Evolutionary conservation across 2,888 invertebrate genomes (phyloP).

Genomic region (Hydropsyche betteni): DNA sequence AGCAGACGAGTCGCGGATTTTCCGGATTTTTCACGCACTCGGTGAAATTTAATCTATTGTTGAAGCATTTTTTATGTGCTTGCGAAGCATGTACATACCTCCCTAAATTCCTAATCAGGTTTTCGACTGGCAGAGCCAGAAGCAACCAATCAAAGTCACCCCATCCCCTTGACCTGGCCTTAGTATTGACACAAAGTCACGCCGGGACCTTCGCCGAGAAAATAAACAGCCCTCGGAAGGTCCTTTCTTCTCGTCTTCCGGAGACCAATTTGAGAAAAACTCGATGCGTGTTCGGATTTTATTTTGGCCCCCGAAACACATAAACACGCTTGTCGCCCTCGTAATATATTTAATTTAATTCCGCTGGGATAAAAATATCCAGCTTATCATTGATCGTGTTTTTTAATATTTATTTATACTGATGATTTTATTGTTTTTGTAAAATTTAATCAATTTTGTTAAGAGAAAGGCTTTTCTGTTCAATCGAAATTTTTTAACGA

Average conservation of each 20-base stretch:
- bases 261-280: not conserved
- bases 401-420: too few species aligned
- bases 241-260: slow-evolving; percentile 27
- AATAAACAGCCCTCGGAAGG: slow-evolving; percentile 31
- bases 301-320: not conserved
- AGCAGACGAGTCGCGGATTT: too few species aligned
- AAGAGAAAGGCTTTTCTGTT: too few species aligned
- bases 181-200: slow-evolving; percentile 31
- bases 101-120: slow-evolving; percentile 21
- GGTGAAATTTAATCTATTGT: too few species aligned
- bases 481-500: not conserved
- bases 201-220: slow-evolving; percentile 9
- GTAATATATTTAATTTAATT: too few species aligned
- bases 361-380: not conserved
- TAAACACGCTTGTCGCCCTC: too few species aligned
- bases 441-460: too few species aligned
- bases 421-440: too few species aligned
- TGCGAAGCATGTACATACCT: not conserved
- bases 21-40: too few species aligned
- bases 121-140: slow-evolving; percentile 2
- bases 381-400: not conserved
- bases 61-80: too few species aligned
- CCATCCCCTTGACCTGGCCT: not conserved
- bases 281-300: slow-evolving; percentile 15
- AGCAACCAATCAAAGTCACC: slow-evolving; percentile 29